A percentile compares a stretch with the other conserved stretches of the same genome.
These are phyloP conservation scores for Umimayanthus chanpuru DNA, from an alignment of 92 coral and sea anemone species.

Conservation along the genomic window DNA sequence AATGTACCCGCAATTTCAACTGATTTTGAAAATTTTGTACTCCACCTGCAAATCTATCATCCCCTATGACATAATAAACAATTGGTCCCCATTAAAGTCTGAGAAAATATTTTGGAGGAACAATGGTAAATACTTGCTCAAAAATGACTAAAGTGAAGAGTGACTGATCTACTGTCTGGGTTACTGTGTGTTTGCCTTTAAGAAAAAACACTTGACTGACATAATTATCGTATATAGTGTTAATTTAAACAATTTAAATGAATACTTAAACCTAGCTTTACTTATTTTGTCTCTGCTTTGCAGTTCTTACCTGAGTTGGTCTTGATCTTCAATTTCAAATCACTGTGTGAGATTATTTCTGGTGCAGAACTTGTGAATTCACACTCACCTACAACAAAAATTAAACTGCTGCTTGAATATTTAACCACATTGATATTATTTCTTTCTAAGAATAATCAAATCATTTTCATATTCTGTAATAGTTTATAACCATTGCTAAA, in stretches of 20 bases:
- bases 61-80: too few species aligned
- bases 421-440: not conserved
- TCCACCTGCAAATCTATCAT: too few species aligned
- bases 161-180: too few species aligned
- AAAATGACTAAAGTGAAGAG: too few species aligned
- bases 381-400: conserved; percentile 49
- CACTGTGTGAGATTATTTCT: conserved; percentile 82
- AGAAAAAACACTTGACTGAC: not conserved
- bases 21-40: too few species aligned
- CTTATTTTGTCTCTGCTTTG: not conserved
- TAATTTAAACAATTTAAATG: too few species aligned
- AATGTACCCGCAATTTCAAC: too few species aligned
- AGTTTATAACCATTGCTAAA: not conserved
- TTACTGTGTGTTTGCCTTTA: too few species aligned
- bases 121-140: too few species aligned
- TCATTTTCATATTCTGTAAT: not conserved
- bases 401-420: not conserved
- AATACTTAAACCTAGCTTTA: not conserved
- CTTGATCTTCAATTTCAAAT: conserved; percentile 82
- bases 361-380: conserved; percentile 72
- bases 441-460: not conserved
- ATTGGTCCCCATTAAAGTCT: too few species aligned
- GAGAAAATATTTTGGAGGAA: too few species aligned
- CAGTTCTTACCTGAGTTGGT: conserved; percentile 77
- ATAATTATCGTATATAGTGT: too few species aligned